These are phyloP conservation scores for Callionymus lyra DNA, from an alignment of 2,113 vertebrate genomes.

Conservation along the genomic window DNA sequence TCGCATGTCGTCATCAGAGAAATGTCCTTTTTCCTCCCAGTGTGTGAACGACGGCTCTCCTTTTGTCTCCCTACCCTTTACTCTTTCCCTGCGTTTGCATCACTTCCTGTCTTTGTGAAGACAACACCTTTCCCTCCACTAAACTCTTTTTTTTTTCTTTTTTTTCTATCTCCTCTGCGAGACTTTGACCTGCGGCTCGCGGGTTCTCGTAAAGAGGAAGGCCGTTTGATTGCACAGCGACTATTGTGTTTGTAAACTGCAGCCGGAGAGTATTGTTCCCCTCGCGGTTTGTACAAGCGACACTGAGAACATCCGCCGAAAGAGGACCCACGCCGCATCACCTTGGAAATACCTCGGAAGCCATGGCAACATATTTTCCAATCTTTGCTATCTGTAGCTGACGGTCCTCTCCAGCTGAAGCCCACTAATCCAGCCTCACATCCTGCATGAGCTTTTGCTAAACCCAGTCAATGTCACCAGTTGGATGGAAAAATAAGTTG, in stretches of 20 bases:
- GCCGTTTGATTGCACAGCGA: constrained; percentile 1
- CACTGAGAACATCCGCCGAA: constrained; percentile 47
- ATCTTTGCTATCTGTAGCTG: constrained; percentile 61
- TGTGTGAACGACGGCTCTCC: constrained; percentile 32
- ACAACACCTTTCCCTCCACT: constrained; percentile 33
- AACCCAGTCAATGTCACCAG: constrained; percentile 16
- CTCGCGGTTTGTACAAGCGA: constrained; percentile 15
- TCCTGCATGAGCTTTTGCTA: constrained; percentile 35
- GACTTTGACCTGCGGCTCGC: too few relatives aligned
- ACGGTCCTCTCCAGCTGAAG: constrained; percentile 37
- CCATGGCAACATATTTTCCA: constrained; percentile 64
- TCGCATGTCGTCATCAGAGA: constrained; percentile 1
- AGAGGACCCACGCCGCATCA: constrained; percentile 43
- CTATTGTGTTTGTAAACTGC: too few relatives aligned
- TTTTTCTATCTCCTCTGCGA: too few relatives aligned
- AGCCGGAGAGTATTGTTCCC: constrained; percentile 8
- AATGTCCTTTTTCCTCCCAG: constrained; percentile 25
- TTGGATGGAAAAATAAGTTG: too few relatives aligned
- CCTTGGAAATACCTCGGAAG: constrained; percentile 54
- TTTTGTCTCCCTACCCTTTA: constrained; percentile 29
- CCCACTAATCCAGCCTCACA: constrained; percentile 48
- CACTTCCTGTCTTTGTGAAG: constrained; percentile 52
- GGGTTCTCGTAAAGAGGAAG: constrained; percentile 5
- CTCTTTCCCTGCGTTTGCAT: constrained; percentile 31
- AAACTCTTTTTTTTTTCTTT: neutral